Conservation (phyloP, 1,140 invertebrate genomes). For the Harpegnathos saltator region DNA sequence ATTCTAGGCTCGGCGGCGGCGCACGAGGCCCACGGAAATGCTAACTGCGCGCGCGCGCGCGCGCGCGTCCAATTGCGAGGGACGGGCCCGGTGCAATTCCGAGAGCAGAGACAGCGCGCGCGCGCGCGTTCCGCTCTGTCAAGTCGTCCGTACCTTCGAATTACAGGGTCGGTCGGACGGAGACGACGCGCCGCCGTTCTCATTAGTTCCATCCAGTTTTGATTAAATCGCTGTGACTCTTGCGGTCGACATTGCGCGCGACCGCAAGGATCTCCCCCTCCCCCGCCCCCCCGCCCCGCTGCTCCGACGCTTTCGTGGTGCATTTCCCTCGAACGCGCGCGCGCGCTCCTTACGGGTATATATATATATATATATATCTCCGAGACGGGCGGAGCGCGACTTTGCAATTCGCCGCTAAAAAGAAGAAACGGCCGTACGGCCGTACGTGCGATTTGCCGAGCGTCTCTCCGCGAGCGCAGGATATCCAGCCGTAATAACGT, state of each 20-base stretch:
- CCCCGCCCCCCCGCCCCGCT: no score
- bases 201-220: conserved; percentile 61
- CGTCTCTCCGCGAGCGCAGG: no score
- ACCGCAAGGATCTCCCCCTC: not conserved
- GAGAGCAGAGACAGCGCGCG: conserved; percentile 6
- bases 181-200: not conserved
- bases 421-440: no score
- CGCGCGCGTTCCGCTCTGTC: conserved; percentile 18
- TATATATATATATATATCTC: conserved; percentile 20
- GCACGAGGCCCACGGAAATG: conserved; percentile 26
- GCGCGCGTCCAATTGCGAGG: no score
- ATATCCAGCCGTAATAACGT: not conserved
- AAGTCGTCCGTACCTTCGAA: conserved; percentile 20
- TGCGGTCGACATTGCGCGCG: conserved; percentile 22
- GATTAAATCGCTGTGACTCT: conserved; percentile 60
- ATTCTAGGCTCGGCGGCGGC: conserved; percentile 11
- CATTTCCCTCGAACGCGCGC: no score
- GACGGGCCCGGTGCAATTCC: not conserved
- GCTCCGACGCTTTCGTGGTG: not conserved
- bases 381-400: not conserved
- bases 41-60: conserved; percentile 11
- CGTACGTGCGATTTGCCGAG: no score
- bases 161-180: conserved; percentile 59
- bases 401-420: not conserved
- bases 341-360: no score